Conservation (phyloP, 2,797 vertebrate genomes). For the Euphonia xanthogaster region DNA sequence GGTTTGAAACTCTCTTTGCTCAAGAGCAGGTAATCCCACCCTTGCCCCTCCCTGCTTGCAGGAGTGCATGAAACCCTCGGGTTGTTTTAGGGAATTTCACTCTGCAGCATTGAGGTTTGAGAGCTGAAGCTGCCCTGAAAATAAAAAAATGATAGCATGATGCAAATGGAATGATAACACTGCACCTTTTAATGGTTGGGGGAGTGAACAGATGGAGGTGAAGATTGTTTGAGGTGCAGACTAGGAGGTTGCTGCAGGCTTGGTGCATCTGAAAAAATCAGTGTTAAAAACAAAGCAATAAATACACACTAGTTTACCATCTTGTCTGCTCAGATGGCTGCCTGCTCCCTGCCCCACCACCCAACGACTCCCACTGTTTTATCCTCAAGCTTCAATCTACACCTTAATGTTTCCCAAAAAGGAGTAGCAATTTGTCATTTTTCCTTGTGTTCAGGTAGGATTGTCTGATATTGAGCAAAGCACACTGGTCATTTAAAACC, state of each 20-base stretch:
- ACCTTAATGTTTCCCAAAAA: neutral
- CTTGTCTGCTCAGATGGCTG: neutral
- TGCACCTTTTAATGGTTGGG: neutral
- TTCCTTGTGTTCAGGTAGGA: neutral
- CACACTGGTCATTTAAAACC: neutral
- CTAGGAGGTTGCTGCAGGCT: neutral
- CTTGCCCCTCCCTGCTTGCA: neutral
- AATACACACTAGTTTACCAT: neutral
- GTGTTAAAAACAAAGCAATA: neutral
- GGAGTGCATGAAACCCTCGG: fast-evolving
- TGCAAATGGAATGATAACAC: neutral
- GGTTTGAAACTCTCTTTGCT: neutral
- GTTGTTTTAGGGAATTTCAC: neutral
- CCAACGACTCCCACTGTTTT: neutral
- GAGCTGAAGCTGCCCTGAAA: neutral
- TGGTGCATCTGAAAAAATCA: neutral
- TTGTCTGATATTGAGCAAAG: neutral
- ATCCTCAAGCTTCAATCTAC: neutral
- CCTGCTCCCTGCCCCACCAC: neutral
- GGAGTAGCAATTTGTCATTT: neutral
- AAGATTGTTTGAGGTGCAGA: neutral
- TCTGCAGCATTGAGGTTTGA: neutral
- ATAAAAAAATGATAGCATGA: neutral
- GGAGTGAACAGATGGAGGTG: neutral
- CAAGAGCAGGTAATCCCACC: neutral